A percentile compares a stretch with the other conserved stretches of the same genome.
phyloP scores from a whole-genome alignment of 2,113 vertebrate species.

The Nanorana parkeri region DNA sequence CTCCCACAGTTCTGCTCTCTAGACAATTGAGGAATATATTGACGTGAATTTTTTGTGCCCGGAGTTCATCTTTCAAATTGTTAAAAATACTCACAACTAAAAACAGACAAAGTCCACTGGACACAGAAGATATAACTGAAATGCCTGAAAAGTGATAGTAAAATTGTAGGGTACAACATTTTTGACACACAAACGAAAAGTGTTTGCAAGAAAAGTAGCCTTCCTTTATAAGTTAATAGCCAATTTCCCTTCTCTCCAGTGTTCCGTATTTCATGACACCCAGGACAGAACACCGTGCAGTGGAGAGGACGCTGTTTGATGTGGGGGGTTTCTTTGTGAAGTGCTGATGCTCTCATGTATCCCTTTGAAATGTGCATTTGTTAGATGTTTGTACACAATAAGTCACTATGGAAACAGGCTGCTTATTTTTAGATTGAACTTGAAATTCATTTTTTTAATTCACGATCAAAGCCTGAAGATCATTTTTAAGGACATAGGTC shows the following conservation, averaged over 20 bases:
- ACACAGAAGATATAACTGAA: too few species aligned
- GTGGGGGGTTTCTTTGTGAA: conserved; percentile 21
- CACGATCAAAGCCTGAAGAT: background rate
- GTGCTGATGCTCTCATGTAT: conserved; percentile 20
- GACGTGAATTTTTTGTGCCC: too few species aligned
- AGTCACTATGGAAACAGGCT: conserved; percentile 24
- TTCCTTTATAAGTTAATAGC: conserved; percentile 10
- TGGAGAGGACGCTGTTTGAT: conserved; percentile 29
- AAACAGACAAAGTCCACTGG: too few species aligned
- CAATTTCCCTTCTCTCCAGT: conserved; percentile 12
- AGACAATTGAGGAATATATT: too few species aligned
- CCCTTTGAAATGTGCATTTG: conserved; percentile 17
- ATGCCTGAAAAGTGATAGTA: too few species aligned
- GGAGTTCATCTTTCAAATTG: too few species aligned
- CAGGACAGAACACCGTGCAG: background rate
- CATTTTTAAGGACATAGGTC: background rate
- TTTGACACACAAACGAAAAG: too few species aligned
- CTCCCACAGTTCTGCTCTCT: too few species aligned
- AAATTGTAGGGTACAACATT: too few species aligned
- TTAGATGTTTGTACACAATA: conserved; percentile 43
- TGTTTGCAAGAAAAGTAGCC: too few species aligned
- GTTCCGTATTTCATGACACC: conserved; percentile 28
- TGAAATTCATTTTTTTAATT: conserved; percentile 24
- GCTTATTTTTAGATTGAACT: conserved; percentile 31
- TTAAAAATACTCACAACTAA: too few species aligned